Evolutionary conservation across 2,888 invertebrate genomes (phyloP).

Genomic region (Erannis defoliaria): DNA sequence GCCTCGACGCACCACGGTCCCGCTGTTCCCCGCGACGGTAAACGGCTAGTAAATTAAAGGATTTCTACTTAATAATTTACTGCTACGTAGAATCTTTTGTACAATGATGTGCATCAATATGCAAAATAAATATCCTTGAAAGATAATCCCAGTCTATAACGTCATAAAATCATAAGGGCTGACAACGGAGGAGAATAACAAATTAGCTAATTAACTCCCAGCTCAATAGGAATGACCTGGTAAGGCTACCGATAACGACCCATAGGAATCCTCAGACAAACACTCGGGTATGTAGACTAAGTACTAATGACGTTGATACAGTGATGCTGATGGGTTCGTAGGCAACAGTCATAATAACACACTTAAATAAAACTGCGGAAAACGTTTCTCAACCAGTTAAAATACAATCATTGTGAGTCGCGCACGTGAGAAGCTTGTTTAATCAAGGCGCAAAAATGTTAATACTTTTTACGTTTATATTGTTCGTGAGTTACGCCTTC

Average conservation of each 20-base stretch:
- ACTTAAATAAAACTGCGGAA: conserved; percentile 46
- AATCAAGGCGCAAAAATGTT: conserved; percentile 63
- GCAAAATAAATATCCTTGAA: conserved; percentile 9
- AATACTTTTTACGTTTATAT: conserved; percentile 60
- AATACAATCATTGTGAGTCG: conserved; percentile 64
- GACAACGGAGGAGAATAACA: conserved; percentile 16
- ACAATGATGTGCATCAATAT: background rate
- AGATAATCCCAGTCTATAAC: background rate
- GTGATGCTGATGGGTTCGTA: conserved; percentile 20
- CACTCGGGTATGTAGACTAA: conserved; percentile 23
- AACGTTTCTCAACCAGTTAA: conserved; percentile 71
- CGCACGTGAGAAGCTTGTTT: conserved; percentile 64
- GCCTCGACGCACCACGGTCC: too few species aligned
- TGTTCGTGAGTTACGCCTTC: conserved; percentile 50
- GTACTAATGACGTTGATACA: conserved; percentile 11
- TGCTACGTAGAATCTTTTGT: background rate
- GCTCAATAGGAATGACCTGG: conserved; percentile 16
- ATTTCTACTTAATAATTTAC: background rate
- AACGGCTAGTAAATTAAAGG: too few species aligned
- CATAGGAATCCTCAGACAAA: conserved; percentile 36
- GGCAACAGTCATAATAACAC: conserved; percentile 41
- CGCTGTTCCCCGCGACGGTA: too few species aligned
- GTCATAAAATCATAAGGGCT: conserved; percentile 30
- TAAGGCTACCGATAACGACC: conserved; percentile 27
- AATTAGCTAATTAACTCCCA: conserved; percentile 14